A percentile compares a stretch with the other conserved stretches of the same genome.
Conservation (phyloP, 2,113 vertebrate genomes). For the Cyanistes caeruleus region DNA sequence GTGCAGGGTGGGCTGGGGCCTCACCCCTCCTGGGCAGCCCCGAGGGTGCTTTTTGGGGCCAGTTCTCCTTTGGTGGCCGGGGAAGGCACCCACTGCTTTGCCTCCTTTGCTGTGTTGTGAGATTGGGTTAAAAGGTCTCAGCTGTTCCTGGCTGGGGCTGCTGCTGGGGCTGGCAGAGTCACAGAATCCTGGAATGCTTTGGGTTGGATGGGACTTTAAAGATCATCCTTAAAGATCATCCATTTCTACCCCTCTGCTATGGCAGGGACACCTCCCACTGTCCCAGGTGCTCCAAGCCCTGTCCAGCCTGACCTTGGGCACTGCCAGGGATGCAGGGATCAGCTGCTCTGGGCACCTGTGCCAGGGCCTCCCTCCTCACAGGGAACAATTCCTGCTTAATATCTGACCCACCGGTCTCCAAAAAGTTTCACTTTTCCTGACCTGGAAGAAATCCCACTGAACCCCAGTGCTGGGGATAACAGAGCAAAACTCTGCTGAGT, state of each 20-base stretch:
- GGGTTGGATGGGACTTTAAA: not conserved
- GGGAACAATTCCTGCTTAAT: not conserved
- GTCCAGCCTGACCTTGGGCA: not conserved
- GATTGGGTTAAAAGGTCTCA: accelerated
- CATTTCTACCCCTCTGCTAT: not conserved
- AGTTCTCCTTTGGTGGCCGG: accelerated
- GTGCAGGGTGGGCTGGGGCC: accelerated
- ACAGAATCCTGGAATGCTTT: not conserved
- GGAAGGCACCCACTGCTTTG: accelerated
- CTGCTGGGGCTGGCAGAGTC: accelerated
- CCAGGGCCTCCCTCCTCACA: not conserved
- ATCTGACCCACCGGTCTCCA: not conserved
- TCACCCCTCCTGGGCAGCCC: not conserved
- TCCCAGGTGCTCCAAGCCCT: not conserved
- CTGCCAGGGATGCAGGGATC: not conserved
- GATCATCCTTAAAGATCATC: too few species aligned
- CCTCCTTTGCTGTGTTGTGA: accelerated
- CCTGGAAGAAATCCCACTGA: not conserved
- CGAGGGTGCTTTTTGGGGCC: accelerated
- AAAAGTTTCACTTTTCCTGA: not conserved
- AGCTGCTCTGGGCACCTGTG: not conserved
- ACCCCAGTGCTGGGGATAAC: too few species aligned
- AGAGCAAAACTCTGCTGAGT: accelerated
- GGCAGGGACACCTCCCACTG: not conserved
- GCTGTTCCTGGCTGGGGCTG: not conserved